A percentile compares a stretch with the other conserved stretches of the same genome.
Evolutionary conservation across 2,797 vertebrate species (phyloP).

Genomic region (Channallabes apus): DNA sequence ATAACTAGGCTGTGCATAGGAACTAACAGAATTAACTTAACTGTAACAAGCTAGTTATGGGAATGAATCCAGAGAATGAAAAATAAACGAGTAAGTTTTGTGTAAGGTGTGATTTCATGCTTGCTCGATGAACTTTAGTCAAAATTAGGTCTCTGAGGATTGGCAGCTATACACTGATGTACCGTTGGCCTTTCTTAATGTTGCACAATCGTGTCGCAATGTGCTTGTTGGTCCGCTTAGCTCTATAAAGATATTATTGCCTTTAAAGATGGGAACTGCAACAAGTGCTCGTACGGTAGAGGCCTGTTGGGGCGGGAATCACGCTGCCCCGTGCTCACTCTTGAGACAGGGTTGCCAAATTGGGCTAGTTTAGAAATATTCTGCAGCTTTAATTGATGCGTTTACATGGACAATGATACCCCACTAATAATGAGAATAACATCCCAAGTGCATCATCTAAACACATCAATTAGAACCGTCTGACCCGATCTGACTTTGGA

Average conservation of each 20-base stretch:
- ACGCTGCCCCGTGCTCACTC: neutral
- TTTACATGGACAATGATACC: no score
- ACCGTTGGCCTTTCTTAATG: no score
- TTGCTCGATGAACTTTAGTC: no score
- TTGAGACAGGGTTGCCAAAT: neutral
- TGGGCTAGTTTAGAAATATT: neutral
- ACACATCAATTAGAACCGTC: no score
- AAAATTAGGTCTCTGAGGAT: no score
- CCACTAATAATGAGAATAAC: no score
- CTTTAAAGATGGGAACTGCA: neutral
- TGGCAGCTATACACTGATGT: neutral
- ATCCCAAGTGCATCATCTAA: no score
- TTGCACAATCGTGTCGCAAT: neutral
- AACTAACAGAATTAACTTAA: neutral
- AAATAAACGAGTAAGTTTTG: neutral
- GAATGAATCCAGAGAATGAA: neutral
- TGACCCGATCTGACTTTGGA: no score
- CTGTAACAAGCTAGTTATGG: neutral
- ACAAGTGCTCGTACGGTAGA: neutral
- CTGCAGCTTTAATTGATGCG: neutral
- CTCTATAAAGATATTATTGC: neutral
- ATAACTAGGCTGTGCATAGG: neutral
- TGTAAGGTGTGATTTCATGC: neutral
- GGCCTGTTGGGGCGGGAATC: neutral
- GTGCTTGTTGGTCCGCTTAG: neutral